Base-by-base conservation (phyloP, 2,888 invertebrate genomes). In the Conchocele bisecta region DNA sequence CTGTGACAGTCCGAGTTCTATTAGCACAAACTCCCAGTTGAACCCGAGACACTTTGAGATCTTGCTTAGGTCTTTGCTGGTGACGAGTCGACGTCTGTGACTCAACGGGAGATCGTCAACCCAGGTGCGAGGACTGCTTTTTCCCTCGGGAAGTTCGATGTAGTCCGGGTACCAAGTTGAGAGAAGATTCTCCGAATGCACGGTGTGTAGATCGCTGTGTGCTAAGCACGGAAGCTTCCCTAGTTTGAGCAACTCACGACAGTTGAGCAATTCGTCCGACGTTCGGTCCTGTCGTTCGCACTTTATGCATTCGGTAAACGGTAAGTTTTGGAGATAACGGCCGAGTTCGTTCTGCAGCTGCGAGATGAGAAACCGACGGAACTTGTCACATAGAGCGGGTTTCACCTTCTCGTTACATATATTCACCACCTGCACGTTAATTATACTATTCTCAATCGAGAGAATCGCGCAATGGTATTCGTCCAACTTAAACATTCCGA, bases 11-110 rank as follows among this genome's bases (percentile, higher is more conserved):
- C 76, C 76, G 1, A 80, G 67, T 31, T 75, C 76, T 1, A 80
- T 31, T 3, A 67, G 59, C 20, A 77, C 61, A 51, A 71, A 66
- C 28, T 76, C 76, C 80, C 80, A 80, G 50, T 77, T 69, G 20
- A 67, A 68, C 15, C 80, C 80, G 9, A 80, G 61, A 31, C 70
- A 70, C 29, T 74, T 65, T 3, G 74, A 66, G 7, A 77, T 67
- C 26, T 56, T 67, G 29, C 74, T 77, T n/a, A 77, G 56, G 53
- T 77, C 77, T 46, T 61, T 64, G 1, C 39, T 37, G 22, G 74
- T 71, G 4, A 74, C 68, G 33, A 46, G 42, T 33, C 77, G 59
- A 24, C 63, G 57, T 17, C 60, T 63, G 7, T 54, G 50, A 15
- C 44, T 57, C 7, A 26, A 17, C 20, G 77, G 65, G 7, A 67